These are phyloP conservation scores for Nycticorax nycticorax DNA, from an alignment of 2,113 vertebrate species.

Conservation along the genomic window DNA sequence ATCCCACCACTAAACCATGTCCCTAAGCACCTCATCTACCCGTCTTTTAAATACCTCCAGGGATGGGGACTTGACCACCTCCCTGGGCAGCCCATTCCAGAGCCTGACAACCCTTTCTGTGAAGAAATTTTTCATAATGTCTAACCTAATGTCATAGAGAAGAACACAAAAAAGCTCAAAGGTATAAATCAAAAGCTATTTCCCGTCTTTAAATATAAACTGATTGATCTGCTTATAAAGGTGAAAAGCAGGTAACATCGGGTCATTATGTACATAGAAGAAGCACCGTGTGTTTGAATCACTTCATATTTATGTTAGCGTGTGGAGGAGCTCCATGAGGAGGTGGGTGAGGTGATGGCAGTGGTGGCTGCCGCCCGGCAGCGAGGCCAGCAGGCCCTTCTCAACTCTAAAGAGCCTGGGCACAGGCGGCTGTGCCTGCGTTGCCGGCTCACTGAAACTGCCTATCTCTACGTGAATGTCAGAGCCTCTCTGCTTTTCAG, in stretches of 20 bases:
- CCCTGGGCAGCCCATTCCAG: no score
- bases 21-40: no score
- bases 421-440: accelerated
- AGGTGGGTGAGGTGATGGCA: neutral
- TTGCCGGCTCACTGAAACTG: neutral
- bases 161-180: neutral
- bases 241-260: neutral
- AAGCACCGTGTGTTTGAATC: neutral
- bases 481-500: neutral
- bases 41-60: no score
- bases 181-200: neutral
- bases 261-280: neutral
- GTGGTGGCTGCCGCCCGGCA: neutral
- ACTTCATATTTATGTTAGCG: neutral
- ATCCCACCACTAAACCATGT: no score
- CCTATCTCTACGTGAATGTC: neutral
- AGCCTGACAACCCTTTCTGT: no score
- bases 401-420: neutral
- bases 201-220: neutral
- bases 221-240: neutral
- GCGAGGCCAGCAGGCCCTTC: neutral
- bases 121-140: no score
- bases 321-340: neutral
- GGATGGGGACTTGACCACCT: no score
- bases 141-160: neutral